These are phyloP conservation scores for Morphnarchus princeps DNA, from an alignment of 2,113 vertebrate species.

Conservation along the genomic window DNA sequence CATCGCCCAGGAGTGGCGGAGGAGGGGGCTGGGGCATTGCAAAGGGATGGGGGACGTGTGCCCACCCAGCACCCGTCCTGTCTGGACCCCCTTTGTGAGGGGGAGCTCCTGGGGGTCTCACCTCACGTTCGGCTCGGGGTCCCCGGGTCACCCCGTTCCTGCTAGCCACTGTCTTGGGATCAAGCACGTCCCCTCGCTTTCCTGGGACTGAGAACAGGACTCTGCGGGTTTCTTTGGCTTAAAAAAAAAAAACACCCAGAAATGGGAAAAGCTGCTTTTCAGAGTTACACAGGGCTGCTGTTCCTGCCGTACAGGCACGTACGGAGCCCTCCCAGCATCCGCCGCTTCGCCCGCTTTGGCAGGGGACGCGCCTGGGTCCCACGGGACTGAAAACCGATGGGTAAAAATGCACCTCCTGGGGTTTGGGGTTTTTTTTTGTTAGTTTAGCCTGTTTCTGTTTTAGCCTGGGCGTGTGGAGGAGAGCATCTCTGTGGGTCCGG, in stretches of 20 bases:
- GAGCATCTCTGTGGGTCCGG: neutral
- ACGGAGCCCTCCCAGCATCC: neutral
- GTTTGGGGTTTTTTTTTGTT: neutral
- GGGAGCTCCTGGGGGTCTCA: neutral
- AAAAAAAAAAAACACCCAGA: neutral
- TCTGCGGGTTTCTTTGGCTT: neutral
- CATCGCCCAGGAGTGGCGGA: neutral
- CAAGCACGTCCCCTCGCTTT: neutral
- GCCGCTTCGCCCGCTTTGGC: neutral
- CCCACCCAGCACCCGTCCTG: neutral
- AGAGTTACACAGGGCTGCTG: neutral
- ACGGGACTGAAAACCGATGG: neutral
- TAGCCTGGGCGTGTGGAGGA: neutral
- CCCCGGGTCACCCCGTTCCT: neutral
- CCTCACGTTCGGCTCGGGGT: fast-evolving
- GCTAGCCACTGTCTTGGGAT: neutral
- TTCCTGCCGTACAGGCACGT: neutral
- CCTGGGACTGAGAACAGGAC: neutral
- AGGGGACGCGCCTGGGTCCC: neutral
- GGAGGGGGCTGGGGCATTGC: neutral
- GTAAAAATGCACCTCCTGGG: neutral
- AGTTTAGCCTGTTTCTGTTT: neutral
- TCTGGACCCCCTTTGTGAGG: neutral
- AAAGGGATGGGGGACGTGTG: neutral
- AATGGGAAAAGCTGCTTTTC: neutral